A percentile compares a stretch with the other conserved stretches of the same genome.
Evolutionary conservation across 2,888 invertebrate genomes (phyloP).

Genomic region (Hirtodrosophila alboralis): DNA sequence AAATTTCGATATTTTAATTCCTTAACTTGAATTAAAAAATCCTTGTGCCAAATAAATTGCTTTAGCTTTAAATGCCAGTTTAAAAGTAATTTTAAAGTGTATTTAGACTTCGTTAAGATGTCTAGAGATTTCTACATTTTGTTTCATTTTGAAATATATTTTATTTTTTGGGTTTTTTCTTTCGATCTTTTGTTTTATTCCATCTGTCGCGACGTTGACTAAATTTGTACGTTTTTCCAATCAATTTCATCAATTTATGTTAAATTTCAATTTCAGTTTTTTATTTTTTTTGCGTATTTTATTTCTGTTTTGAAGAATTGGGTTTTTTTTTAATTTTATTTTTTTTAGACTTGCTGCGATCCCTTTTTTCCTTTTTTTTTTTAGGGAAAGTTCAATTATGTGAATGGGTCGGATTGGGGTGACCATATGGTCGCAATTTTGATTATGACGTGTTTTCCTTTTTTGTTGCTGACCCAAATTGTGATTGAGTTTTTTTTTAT

Average conservation of each 20-base stretch:
- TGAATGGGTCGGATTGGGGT: neutral
- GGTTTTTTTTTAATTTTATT: no score
- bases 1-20: no score
- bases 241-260: conserved; percentile 61
- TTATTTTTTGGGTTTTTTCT: conserved; percentile 31
- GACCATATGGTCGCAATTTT: conserved; percentile 25
- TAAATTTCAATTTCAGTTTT: conserved; percentile 34
- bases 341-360: conserved; percentile 1
- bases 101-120: neutral
- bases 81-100: neutral
- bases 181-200: conserved; percentile 15
- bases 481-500: no score
- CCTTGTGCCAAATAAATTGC: no score
- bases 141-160: conserved; percentile 56
- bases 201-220: conserved; percentile 25
- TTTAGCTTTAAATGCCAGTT: no score
- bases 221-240: conserved; percentile 60
- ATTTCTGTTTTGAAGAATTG: conserved; percentile 7
- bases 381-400: conserved; percentile 19
- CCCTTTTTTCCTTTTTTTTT: conserved; percentile 21
- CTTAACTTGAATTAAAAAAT: no score
- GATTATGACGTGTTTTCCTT: conserved; percentile 5
- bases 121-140: neutral
- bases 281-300: conserved; percentile 16
- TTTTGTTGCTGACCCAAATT: conserved; percentile 5